Evolutionary conservation across 2,888 invertebrate species (phyloP), one percentile per base, ranked within the genome.

Genomic region (Phrixothrix hirtus): DNA sequence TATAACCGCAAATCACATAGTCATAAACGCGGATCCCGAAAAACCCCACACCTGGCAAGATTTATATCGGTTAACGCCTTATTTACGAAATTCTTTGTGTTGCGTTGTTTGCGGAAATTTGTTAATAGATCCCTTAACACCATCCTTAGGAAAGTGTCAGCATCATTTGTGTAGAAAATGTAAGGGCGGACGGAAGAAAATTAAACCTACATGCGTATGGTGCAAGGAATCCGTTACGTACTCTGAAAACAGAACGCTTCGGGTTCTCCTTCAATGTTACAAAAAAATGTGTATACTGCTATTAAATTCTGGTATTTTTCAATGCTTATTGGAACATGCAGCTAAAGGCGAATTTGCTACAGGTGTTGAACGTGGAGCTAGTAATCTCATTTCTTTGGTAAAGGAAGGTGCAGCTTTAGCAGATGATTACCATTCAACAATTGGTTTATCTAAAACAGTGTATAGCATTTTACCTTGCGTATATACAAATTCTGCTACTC

Each of bases 51-150:
- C 86, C 47, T 88, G 90, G 86, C 83, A 83, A 43, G 92, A 93
- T 77, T 81, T 94, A 64, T 88, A 88, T 76, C 83, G 89, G 64
- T 82, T 90, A 67, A 83, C 95, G 63, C 90, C 92, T 2, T 89
- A 89, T 77, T 80, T 95, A 70, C 83, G 93, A 50, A 91, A 92
- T 74, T 88, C 91, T 58, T 80, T 95, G 65, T 89, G 91, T 62
- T 95, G 95, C 77, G 90, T 89, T 47, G 93, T 94, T 45, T 95
- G 95, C 75, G 87, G 88, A 55, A 86, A 88, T 71, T 80, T 95
- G 60, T 76, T 94, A 47, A 85, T 86, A 61, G 88, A 90, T 69
- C 94, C 95, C 3, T 86, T 86, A 69, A 86, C 89, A 25, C 91
- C 93, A 10, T 82, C 83, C 12, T 82, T 83, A 14, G 84, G 85